These are phyloP conservation scores for Stegostoma tigrinum DNA, from an alignment of 2,113 vertebrate species.

Conservation along the genomic window DNA sequence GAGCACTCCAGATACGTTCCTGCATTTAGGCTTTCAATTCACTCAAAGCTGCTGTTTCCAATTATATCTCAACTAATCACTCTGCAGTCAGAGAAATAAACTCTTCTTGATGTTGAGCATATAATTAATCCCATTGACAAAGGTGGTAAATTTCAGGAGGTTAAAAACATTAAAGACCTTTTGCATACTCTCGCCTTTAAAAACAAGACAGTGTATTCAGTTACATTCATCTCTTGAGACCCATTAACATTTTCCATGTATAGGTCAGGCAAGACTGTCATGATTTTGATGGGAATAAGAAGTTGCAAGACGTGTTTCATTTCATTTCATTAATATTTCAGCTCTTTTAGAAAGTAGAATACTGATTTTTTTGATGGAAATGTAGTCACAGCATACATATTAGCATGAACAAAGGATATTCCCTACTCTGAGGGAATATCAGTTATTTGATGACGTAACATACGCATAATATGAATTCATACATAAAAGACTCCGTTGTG, in stretches of 20 bases:
- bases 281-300: not conserved
- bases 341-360: not conserved
- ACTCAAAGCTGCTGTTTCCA: not conserved
- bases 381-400: not conserved
- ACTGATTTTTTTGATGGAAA: not conserved
- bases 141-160: not conserved
- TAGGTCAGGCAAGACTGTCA: not conserved
- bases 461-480: not conserved
- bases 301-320: not conserved
- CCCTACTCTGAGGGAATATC: not conserved
- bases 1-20: not conserved
- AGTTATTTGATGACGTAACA: not conserved
- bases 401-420: not conserved
- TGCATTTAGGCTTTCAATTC: not conserved
- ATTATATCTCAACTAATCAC: not conserved
- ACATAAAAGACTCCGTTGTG: not conserved
- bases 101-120: not conserved
- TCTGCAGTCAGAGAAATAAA: not conserved
- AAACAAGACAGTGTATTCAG: not conserved
- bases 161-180: not conserved
- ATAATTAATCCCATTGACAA: not conserved
- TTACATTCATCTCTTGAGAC: not conserved
- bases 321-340: constrained; percentile 8
- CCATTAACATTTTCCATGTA: not conserved
- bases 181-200: not conserved